Percentiles rank a stretch among this genome's conserved stretches.
Evolutionary conservation across 2,888 invertebrate genomes (phyloP).

Genomic region (Drosophila seclusa): DNA sequence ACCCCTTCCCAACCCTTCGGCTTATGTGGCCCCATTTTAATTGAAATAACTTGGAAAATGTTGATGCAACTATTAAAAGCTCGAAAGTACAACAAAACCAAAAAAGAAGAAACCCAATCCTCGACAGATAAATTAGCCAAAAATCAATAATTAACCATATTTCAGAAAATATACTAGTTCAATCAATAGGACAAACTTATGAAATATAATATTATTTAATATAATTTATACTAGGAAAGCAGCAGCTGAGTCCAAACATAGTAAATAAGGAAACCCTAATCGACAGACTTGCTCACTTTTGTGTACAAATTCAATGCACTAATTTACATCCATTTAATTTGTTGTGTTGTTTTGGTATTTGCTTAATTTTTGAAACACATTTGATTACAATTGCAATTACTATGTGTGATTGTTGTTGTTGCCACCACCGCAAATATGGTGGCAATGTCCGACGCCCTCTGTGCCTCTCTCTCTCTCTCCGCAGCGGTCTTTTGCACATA

Average conservation of each 20-base stretch:
- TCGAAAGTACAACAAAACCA: conserved; percentile 12
- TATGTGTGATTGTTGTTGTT: conserved; percentile 23
- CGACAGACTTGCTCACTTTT: background rate
- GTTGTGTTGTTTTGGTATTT: background rate
- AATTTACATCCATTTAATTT: background rate
- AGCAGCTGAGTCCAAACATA: background rate
- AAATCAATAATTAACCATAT: conserved; percentile 27
- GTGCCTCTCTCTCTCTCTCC: background rate
- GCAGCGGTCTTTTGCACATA: background rate
- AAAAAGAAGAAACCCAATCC: conserved; percentile 3
- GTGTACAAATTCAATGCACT: background rate
- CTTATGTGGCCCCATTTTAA: conserved; percentile 64
- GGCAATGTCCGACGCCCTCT: conserved; percentile 26
- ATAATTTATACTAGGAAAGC: background rate
- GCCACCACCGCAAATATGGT: conserved; percentile 51
- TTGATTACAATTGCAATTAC: conserved; percentile 32
- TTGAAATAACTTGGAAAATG: conserved; percentile 66
- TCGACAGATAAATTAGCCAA: conserved; percentile 15
- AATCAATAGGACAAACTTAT: background rate
- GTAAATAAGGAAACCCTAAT: background rate
- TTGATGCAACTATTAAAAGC: conserved; percentile 49
- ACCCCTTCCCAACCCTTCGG: background rate
- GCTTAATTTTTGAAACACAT: conserved; percentile 22
- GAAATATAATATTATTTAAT: background rate
- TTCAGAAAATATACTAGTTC: background rate